Base-by-base conservation (phyloP, 1,140 invertebrate species). In the Antheraea pernyi region DNA sequence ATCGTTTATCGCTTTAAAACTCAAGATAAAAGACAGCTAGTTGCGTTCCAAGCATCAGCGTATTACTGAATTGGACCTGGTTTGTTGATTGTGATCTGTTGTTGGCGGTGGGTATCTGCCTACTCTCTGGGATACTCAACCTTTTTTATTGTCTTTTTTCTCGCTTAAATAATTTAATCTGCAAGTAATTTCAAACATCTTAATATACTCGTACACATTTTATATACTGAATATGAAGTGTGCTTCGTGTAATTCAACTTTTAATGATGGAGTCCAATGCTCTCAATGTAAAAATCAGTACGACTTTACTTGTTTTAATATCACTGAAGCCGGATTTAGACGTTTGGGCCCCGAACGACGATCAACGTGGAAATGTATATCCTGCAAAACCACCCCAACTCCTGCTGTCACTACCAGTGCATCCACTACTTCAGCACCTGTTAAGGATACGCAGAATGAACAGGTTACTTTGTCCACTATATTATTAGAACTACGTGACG, bases 221-320 rank as follows among this genome's bases (percentile, higher is more conserved):
- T 30, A 30, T 30, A 1, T 30, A 30, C 22, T 4, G 22, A 30
- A 30, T 30, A 73, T 73, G 74, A 71, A 69, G 69, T 76, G 74
- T 46, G 68, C 59, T 16, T n/a, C 22, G 18, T 76, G 71, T 64
- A 61, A 63, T 13, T 19, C 13, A 0, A 11, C 30, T 7, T 74
- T 72, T 22, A 69, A 70, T 37, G 71, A 75, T 19, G 73, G 73
- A 6, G 71, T 68, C 7, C 71, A 73, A 19, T 78, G 76, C 30
- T 0, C 59, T 19, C 36, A 19, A 1, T 78, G 76, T 46, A 70
- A 67, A 39, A 73, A 71, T 9, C 16, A 72, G 16, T 48, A 72
- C 18, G 69, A 76, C 46, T 78, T 73, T 53, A 61, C 46, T 30
- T 75, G 73, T 68, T 73, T 73, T 36, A 53, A 63, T 30, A 71